Base-by-base conservation (phyloP, 1,140 invertebrate species). In the Apis florea region DNA sequence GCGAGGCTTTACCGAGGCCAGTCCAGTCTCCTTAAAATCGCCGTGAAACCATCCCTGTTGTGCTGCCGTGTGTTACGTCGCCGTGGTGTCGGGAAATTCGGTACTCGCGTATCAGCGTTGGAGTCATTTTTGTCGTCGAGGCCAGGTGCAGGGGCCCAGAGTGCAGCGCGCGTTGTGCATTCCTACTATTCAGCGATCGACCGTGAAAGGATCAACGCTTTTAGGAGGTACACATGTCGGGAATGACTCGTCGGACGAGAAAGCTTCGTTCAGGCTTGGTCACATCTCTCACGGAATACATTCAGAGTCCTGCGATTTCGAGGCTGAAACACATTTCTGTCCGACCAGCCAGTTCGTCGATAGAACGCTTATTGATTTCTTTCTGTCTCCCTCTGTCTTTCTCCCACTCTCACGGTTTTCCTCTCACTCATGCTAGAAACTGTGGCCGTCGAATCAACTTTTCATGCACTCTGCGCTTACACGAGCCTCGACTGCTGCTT, bases 1-100 rank as follows among this genome's bases (percentile, higher is more conserved):
- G 90, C 90, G 91, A 92, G 90, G 85, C 89, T 81, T 81, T 88
- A 77, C 83, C 85, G 89, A 90, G 90, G 85, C 87, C 89, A 92
- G 89, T 90, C 85, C 85, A 89, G 82, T 85, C 73, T 80, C 67
- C 78, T 83, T 86, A 82, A 83, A 83, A 79, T 83, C 79, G 75
- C 71, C 83, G 80, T 76, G 86, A 81, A 84, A 76, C 75, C 85
- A 83, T 63, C 76, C 67, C 53, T 19, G 63, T 58, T 59, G 70
- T 71, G 64, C 54, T 74, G 67, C 78, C 49, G 78, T 79, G 85
- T 49, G 56, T 63, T 58, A 58, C 49, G 67, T 63, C n/a, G 63
- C 56, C 31, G 31, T 40, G 4, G 81, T 63, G 74, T 63, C 79
- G 84, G 49, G n/a, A 61, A 53, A n/a, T n/a, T 51, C 53, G 19